These are phyloP conservation scores for Acipenser transmontanus DNA, from an alignment of 2,797 vertebrate genomes.

Conservation along the genomic window DNA sequence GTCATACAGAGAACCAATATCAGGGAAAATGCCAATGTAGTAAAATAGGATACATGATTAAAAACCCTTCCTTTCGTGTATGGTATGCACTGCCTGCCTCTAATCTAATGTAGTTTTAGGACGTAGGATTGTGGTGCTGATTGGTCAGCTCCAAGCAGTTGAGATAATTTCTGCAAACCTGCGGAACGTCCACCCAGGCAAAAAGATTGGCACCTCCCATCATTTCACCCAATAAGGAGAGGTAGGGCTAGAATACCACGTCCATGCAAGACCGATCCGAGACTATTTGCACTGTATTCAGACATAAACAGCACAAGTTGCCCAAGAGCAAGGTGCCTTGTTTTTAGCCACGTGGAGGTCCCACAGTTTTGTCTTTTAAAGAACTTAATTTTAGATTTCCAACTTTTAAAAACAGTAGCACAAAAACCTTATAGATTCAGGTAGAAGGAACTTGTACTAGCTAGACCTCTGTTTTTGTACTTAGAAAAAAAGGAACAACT, in stretches of 20 bases:
- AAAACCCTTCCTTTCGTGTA: constrained; percentile 54
- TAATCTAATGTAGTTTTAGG: constrained; percentile 69
- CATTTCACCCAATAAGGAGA: constrained; percentile 24
- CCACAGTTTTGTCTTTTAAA: constrained; percentile 31
- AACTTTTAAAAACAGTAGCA: constrained; percentile 53
- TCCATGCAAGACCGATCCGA: constrained; percentile 20
- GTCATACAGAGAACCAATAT: constrained; percentile 66
- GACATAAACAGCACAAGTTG: constrained; percentile 15
- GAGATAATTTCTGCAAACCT: constrained; percentile 55
- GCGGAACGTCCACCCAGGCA: constrained; percentile 48
- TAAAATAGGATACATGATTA: constrained; percentile 41
- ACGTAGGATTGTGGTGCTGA: constrained; percentile 64
- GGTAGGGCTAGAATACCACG: constrained; percentile 15
- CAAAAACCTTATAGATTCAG: constrained; percentile 71
- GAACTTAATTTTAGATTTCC: too few species aligned
- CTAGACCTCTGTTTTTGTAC: constrained; percentile 76
- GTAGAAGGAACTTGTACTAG: constrained; percentile 71
- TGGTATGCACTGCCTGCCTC: constrained; percentile 82
- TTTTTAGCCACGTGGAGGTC: constrained; percentile 49
- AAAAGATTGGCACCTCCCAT: constrained; percentile 26
- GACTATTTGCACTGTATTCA: constrained; percentile 31
- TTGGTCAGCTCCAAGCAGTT: constrained; percentile 58
- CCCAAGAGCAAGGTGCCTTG: constrained; percentile 26
- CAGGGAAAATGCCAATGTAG: constrained; percentile 74
- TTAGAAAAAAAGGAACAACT: constrained; percentile 50